Base-by-base conservation (phyloP, 2,113 vertebrate genomes). In the Lichenostomus cassidix region DNA sequence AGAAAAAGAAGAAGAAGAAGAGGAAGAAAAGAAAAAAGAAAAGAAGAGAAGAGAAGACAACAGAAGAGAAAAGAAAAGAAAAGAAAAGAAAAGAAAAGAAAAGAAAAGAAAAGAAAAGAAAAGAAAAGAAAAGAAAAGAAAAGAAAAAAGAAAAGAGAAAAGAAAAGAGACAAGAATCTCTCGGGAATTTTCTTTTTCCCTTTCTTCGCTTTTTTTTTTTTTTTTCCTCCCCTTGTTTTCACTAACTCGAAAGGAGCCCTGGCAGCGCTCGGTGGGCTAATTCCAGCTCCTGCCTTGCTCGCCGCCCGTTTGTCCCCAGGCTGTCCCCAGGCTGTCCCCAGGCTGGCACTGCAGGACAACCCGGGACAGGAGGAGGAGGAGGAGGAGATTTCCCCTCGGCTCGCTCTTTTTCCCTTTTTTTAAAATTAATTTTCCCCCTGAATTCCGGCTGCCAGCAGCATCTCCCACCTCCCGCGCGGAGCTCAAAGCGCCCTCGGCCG, bases 401-500 rank as follows among this genome's bases (percentile, higher is more conserved):
- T 92, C 12, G 1, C 16, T 49, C 90, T 55, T 84, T 58, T 60
- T 89, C 63, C 53, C 53, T 59, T 35, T 67, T 82, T 81, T 75
- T 74, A 39, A 10, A 18, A 18, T 21, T n/a, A n/a, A n/a, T 22
- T 15, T 4, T 1, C 3, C 5, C 19, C 7, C 65, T 23, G 83
- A 16, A 15, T 90, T 90, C 83, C 62, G 53, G 91, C 89, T 94
- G 96, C 81, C 96, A 90, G 94, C 93, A 95, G 93, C 94, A 96
- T 95, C 91, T 56, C n/a, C 86, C 93, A 77, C 44, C 79, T 12
- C 85, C 76, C 13, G 19, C 3, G 5, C 0, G 5, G 55, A 73
- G 68, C 83, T 74, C 69, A 39, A 69, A 50, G 35, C 9, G 13
- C 69, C 39, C 24, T 3, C 59, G 75, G n/a, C 59, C 17, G 82